Evolutionary conservation across 2,797 vertebrate genomes (phyloP).

Genomic region (Ceryle rudis): DNA sequence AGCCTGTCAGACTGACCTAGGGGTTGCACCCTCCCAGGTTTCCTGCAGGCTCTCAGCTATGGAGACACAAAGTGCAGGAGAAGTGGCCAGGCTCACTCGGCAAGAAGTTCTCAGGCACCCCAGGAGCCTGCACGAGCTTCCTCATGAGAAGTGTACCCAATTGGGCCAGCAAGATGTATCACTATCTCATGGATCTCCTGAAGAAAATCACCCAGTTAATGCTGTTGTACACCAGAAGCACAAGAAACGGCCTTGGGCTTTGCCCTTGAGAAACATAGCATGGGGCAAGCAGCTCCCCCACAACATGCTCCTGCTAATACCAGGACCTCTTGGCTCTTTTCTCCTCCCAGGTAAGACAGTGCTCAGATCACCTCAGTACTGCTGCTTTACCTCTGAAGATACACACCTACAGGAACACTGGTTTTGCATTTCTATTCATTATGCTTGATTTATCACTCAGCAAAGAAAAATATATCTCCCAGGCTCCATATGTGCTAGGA

Average conservation of each 20-base stretch:
- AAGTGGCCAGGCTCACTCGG: fast-evolving
- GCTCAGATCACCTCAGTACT: not conserved
- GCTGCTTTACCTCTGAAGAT: not conserved
- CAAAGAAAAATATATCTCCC: not conserved
- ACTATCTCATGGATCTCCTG: not conserved
- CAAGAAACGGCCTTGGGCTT: not conserved
- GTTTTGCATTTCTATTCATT: not conserved
- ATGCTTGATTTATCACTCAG: not conserved
- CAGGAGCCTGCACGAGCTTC: fast-evolving
- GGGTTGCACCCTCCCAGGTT: not conserved
- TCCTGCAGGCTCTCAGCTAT: not conserved
- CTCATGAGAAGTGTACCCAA: fast-evolving
- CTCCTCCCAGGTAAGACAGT: not conserved
- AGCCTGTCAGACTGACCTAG: not conserved
- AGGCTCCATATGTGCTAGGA: not conserved
- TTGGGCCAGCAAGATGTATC: too few species aligned
- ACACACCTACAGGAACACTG: not conserved
- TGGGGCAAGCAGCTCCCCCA: not conserved
- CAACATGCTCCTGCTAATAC: fast-evolving
- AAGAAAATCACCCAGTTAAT: not conserved
- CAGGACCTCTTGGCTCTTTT: not conserved
- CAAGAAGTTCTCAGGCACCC: too few species aligned
- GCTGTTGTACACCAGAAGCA: not conserved
- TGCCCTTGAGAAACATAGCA: not conserved
- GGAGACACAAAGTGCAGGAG: not conserved